Evolutionary conservation across 1,140 invertebrate genomes (phyloP), one percentile per base, ranked within the genome.

Genomic region (Hypothenemus hampei): DNA sequence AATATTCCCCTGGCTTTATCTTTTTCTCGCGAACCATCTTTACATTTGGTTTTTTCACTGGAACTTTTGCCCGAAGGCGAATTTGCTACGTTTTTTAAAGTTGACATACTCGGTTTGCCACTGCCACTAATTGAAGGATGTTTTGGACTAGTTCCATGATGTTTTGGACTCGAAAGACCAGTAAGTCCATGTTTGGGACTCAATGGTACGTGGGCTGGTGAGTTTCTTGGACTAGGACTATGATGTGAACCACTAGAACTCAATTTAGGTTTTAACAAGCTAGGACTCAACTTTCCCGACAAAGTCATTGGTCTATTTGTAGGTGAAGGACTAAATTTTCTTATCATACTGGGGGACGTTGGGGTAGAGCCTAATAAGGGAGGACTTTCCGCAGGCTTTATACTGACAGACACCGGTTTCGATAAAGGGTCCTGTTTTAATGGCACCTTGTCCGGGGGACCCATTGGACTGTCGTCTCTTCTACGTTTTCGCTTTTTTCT

Each of bases 51-150:
- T 36, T 47, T 71, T 67, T 76, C 65, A 15, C 52, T 56, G 13
- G 68, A 51, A 59, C 65, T 69, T 66, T 78, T 73, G 41, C 66
- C 74, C 63, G 71, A 78, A 57, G 69, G 80, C 3, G 81, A 81
- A 62, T 79, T 83, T 1, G 85, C 80, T 1, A 86, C 85, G 18
- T 85, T 89, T 67, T 91, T 91, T n/a, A 91, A 69, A 1, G 88
- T 81, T 0, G 87, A 89, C 83, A 93, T 89, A 63, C 89, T 91
- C 0, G 90, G 89, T 67, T 93, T 93, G 0, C 90, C 88, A 1
- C 86, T 83, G 56, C 85, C 82, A 1, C 79, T 73, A 1, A 76
- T 76, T 13, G 72, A 81, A 1, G 79, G 78, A 44, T 89, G 87
- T 69, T 90, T 90, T 8, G 86, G 85, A 3, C 85, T 87, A 0